Conservation (phyloP, 2,797 vertebrate species). For the Neosilurus mollespiculum region DNA sequence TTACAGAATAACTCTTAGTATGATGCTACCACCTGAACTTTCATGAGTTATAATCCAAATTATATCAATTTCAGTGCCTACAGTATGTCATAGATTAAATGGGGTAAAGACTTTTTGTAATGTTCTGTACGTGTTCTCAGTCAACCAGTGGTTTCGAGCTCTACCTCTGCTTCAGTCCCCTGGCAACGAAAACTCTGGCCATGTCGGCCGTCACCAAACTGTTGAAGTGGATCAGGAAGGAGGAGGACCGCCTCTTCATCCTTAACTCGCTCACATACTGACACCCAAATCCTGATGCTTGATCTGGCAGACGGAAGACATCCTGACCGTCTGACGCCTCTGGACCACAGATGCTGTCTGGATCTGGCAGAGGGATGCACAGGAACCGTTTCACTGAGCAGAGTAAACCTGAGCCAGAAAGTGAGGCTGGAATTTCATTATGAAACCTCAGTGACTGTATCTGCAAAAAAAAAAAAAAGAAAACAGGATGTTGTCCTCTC, state of each 20-base stretch:
- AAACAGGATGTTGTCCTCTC: neutral
- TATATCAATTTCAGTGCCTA: neutral
- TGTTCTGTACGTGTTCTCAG: slow-evolving; percentile 62
- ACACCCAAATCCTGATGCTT: slow-evolving; percentile 49
- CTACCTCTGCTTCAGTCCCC: slow-evolving; percentile 93
- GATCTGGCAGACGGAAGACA: neutral
- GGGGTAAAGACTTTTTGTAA: neutral
- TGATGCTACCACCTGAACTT: neutral
- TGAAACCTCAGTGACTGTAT: neutral
- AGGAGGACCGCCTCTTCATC: slow-evolving; percentile 97
- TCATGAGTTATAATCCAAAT: neutral
- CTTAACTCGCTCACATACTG: slow-evolving; percentile 92
- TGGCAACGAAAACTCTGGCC: slow-evolving; percentile 88
- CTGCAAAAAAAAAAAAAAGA: neutral
- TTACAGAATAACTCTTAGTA: neutral
- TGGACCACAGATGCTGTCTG: neutral
- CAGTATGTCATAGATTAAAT: neutral
- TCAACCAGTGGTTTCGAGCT: slow-evolving; percentile 96
- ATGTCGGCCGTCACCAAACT: slow-evolving; percentile 87
- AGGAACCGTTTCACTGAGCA: neutral
- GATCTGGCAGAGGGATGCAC: neutral
- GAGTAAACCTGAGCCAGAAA: neutral
- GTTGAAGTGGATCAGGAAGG: slow-evolving; percentile 97
- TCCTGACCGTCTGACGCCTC: neutral
- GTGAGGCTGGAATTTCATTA: neutral